These are phyloP conservation scores for Globicephala melas DNA, from an alignment of 2,113 vertebrate species.

Conservation along the genomic window DNA sequence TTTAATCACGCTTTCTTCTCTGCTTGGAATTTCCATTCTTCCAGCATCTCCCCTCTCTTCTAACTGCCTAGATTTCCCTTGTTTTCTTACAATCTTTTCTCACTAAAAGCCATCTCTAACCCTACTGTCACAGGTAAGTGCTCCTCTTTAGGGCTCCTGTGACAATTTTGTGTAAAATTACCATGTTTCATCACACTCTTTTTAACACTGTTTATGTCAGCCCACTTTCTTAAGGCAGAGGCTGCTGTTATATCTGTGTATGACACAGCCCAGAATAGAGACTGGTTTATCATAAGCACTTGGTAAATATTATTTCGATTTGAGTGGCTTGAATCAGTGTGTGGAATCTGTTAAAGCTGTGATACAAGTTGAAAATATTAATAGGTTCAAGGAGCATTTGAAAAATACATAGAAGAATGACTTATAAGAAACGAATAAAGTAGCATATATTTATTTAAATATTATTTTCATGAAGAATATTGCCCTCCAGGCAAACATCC, in stretches of 20 bases:
- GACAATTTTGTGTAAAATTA: not conserved
- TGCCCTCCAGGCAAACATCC: not conserved
- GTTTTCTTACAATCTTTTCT: not conserved
- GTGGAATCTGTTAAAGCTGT: not conserved
- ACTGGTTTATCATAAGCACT: not conserved
- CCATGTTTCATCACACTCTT: not conserved
- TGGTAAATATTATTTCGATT: not conserved
- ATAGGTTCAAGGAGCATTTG: not conserved
- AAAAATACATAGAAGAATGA: not conserved
- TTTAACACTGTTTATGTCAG: not conserved
- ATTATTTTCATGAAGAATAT: conserved; percentile 7
- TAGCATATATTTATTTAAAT: not conserved
- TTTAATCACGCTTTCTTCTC: not conserved
- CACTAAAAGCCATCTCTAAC: not conserved
- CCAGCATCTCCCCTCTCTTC: not conserved
- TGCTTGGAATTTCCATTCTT: not conserved
- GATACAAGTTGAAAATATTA: not conserved
- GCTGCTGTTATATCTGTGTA: not conserved
- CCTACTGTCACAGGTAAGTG: not conserved
- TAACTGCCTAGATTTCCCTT: not conserved
- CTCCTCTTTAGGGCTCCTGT: not conserved
- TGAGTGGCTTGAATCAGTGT: not conserved
- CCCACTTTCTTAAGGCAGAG: not conserved
- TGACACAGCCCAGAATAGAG: not conserved
- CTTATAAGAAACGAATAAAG: not conserved